Base-by-base conservation (phyloP, 2,797 vertebrate genomes). In the Enteromius trimaculatus region DNA sequence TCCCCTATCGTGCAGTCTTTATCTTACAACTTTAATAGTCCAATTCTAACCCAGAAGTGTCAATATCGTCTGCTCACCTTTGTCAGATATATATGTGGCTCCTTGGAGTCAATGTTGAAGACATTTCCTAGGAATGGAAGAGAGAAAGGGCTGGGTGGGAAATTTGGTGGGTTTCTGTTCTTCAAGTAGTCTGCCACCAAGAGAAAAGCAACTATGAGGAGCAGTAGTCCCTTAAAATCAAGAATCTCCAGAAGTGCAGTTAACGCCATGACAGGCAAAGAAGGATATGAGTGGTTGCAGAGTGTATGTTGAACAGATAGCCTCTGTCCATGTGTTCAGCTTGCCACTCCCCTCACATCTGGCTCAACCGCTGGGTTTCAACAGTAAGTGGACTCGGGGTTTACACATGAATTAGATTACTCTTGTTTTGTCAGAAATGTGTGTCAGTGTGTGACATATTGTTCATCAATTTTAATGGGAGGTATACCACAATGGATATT, bases 41-140 rank as follows among this genome's bases (percentile, higher is more conserved):
- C 1, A 4, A 29, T 81, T 26, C 66, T 14, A 37, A 66, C 16
- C 9, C n/a, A 55, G 9, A 26, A 81, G 13, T 7, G 3, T 3
- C 5, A 26, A 23, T 42, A 21, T 37, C 26, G 6, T 13, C 42
- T 84, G 4, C 94, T 94, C 93, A 96, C 95, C 95, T 96, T 95
- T 69, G 94, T 95, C 44, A 96, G 88, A 1, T 94, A 95, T 86
- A 94, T 91, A 71, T 96, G 95, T 85, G 95, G 95, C 75, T 95
- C 91, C 84, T 91, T 94, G 1, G 92, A 82, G 85, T 95, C 93
- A 60, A 95, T 92, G 72, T 81, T 92, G 86, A 95, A 94, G 53
- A 95, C n/a, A 49, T 95, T 96, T 88, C 95, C 96, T 10, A 96
- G 79, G 0, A 96, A 44, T 74, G 96, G 95, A n/a, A 96, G 89